These are phyloP conservation scores for Lordiphosa andalusiaca DNA, from an alignment of 2,888 invertebrate genomes.

Conservation along the genomic window DNA sequence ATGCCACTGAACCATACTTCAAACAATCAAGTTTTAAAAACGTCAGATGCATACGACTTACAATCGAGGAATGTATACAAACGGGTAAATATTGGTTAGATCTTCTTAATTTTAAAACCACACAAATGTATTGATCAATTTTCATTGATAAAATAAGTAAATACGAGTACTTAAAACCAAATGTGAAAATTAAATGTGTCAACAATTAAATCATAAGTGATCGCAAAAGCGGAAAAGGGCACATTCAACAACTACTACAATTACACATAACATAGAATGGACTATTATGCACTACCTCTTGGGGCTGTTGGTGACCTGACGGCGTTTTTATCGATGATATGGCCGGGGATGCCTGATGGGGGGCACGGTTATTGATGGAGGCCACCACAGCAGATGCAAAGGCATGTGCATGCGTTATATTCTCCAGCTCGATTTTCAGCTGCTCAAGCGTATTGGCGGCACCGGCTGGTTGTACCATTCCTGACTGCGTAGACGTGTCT, in stretches of 20 bases:
- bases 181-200: too few species aligned
- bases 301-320: slow-evolving; percentile 47
- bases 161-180: too few species aligned
- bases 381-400: slow-evolving; percentile 72
- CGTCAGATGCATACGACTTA: too few species aligned
- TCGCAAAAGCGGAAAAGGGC: slow-evolving; percentile 4
- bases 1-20: too few species aligned
- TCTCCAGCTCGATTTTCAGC: slow-evolving; percentile 83
- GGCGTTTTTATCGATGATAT: slow-evolving; percentile 51
- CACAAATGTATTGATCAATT: too few species aligned
- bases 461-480: slow-evolving; percentile 41
- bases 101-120: too few species aligned
- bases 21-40: too few species aligned
- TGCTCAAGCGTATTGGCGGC: slow-evolving; percentile 82
- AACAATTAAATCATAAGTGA: slow-evolving; percentile 1
- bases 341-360: slow-evolving; percentile 58
- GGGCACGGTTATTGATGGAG: slow-evolving; percentile 55
- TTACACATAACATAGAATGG: slow-evolving; percentile 34
- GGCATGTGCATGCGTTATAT: slow-evolving; percentile 82
- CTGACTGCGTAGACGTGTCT: slow-evolving; percentile 35
- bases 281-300: slow-evolving; percentile 54
- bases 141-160: too few species aligned
- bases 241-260: slow-evolving; percentile 9
- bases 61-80: too few species aligned
- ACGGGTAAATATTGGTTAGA: too few species aligned